Evolutionary conservation across 2,113 vertebrate genomes (phyloP), one percentile per base, ranked within the genome.

Genomic region (Speoplatyrhinus poulsoni): DNA sequence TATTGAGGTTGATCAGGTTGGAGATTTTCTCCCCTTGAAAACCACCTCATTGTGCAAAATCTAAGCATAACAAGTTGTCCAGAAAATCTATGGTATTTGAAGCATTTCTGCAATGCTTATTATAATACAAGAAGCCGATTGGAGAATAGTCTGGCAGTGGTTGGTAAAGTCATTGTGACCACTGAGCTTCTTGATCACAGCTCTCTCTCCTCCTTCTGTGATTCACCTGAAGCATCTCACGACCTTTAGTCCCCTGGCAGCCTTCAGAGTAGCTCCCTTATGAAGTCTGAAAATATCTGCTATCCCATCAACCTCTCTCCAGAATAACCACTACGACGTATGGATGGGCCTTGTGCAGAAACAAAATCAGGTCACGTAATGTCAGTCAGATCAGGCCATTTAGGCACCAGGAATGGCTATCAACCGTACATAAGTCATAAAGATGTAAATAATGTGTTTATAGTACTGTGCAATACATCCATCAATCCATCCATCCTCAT

Each of bases 361-460:
- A 68, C 81, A 80, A 72, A 84, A 82, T 69, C 84, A 84, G 88
- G 86, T 84, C 82, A 71, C 60, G 72, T 72, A n/a, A n/a, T n/a
- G n/a, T n/a, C 73, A 64, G 77, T 36, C 36, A 36, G 3, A 36
- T 41, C 36, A 41, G 36, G 36, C 48, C 57, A 36, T 26, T 33
- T 9, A 3, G n/a, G 36, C 13, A 55, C n/a, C 48, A n/a, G 13
- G 36, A 7, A 3, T 41, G 36, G 36, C 36, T 41, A 7, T 41
- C 36, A 41, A 41, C 1, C 3, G 36, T 41, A 7, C 36, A 41
- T 41, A 41, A 4, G 3, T 4, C 36, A 41, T 41, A 41, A 41
- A 41, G 36, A 5, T 41, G 36, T 41, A 4, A 41, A 7, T 4
- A 41, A 41, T 41, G 36, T 41, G 36, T 41, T 41, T 41, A 41